Evolutionary conservation across 2,888 invertebrate genomes (phyloP).

Genomic region (Dusona sp.): DNA sequence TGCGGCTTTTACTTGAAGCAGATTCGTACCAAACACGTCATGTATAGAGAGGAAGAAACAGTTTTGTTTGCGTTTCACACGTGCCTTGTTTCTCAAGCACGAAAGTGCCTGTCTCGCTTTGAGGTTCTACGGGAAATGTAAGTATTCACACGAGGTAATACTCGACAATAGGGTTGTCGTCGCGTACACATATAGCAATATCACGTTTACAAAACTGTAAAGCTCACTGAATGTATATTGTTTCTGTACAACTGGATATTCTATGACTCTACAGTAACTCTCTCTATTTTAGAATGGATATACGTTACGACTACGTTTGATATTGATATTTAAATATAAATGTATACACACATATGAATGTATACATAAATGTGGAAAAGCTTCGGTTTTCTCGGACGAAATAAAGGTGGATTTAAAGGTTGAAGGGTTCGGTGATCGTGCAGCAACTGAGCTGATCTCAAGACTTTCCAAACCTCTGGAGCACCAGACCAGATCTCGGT

Average conservation of each 20-base stretch:
- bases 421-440: slow-evolving; percentile 8
- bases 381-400: not conserved
- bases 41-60: not conserved
- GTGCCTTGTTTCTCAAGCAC: slow-evolving; percentile 2
- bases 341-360: not conserved
- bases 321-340: not conserved
- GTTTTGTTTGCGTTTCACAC: not conserved
- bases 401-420: slow-evolving; percentile 19
- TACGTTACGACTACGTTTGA: not conserved
- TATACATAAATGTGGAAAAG: not conserved
- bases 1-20: not conserved
- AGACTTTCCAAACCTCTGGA: slow-evolving; percentile 37
- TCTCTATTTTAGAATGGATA: not conserved
- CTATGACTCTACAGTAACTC: slow-evolving; percentile 3
- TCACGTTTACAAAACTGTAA: not conserved
- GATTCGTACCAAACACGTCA: not conserved
- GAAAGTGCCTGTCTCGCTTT: not conserved
- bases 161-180: slow-evolving; percentile 7
- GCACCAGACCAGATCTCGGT: slow-evolving; percentile 16
- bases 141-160: not conserved
- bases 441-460: slow-evolving; percentile 34
- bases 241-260: slow-evolving; percentile 14
- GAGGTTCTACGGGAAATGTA: not conserved
- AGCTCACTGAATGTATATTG: not conserved
- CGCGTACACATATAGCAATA: not conserved